Base-by-base conservation (phyloP, 2,797 vertebrate genomes). In the Myotis myotis region DNA sequence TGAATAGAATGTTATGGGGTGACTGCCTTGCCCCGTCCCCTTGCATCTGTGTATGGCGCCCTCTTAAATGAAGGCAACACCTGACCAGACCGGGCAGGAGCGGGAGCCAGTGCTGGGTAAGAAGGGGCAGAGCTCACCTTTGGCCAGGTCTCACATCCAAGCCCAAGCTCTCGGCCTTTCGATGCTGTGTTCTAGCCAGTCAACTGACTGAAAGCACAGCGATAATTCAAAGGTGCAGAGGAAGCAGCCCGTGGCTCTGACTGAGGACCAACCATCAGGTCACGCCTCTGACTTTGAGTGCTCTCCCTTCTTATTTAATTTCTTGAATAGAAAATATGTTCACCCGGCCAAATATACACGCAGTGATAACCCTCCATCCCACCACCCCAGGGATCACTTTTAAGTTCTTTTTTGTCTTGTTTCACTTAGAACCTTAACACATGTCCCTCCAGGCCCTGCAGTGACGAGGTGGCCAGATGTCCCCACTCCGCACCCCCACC, bases 401-500 rank as follows among this genome's bases (percentile, higher is more conserved):
- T 17, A 23, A 75, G 47, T 28, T 83, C 78, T 38, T 5, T 53
- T 44, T 55, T n/a, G 7, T 6, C 36, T 55, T 28, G 47, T 8
- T 36, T 72, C 28, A 13, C 16, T 11, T 0, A 41, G 84, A 81
- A 53, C 15, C 25, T 2, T 2, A 47, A 41, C 16, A 12, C 28
- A 5, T 0, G 1, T 0, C 0, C 23, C 16, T 8, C 1, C 0
- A 41, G 79, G 22, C 47, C 8, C 47, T 19, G 8, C 0, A 36
- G 13, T 1, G 57, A 20, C 28, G 13, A 5, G 3, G 38, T 8
- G 53, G 51, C 47, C 2, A 0, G 4, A 55, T 2, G 1, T 25
- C 2, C 30, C 47, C 5, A 0, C 28, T 16, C 10, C 20, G 2
- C 36, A 23, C 12, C 51, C 4, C 53, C 13, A 33, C 8, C 4